Conservation (phyloP, 2,113 vertebrate genomes). For the Sturnus vulgaris region DNA sequence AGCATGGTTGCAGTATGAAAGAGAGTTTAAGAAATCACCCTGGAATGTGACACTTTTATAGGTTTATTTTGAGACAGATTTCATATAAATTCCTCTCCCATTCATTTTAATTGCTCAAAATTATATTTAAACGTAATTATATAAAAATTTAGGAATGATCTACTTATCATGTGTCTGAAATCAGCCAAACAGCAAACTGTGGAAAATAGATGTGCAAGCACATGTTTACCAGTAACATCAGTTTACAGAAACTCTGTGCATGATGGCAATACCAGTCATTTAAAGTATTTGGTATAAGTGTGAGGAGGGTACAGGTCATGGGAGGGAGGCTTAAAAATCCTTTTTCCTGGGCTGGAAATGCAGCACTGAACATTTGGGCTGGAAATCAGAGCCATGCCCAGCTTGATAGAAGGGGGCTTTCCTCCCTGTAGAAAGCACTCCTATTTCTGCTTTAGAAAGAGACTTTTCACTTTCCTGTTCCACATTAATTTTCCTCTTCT, state of each 20-base stretch:
- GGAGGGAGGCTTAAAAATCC: background rate
- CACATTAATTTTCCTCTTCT: background rate
- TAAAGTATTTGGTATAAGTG: background rate
- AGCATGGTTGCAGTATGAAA: constrained; percentile 22
- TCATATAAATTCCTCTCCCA: constrained; percentile 48
- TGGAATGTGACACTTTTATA: background rate
- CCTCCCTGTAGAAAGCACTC: background rate
- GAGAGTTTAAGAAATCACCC: constrained; percentile 9
- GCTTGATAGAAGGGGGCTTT: background rate
- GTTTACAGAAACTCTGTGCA: background rate
- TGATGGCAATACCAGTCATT: background rate
- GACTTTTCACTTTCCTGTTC: background rate
- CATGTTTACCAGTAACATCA: constrained; percentile 15
- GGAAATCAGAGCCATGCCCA: background rate
- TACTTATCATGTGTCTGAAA: constrained; percentile 49
- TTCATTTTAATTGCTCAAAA: constrained; percentile 54
- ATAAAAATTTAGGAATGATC: constrained; percentile 30
- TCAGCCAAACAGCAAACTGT: constrained; percentile 41
- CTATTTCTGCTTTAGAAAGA: background rate
- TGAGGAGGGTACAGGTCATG: background rate
- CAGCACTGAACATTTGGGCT: background rate
- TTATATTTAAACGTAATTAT: constrained; percentile 58
- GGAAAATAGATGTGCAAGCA: constrained; percentile 19
- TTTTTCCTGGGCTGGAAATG: background rate
- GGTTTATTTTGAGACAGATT: constrained; percentile 47